Percentiles rank a stretch among this genome's conserved stretches.
phyloP scores from a whole-genome alignment of 2,113 vertebrate genomes.

The Notarius lentiginosus region DNA sequence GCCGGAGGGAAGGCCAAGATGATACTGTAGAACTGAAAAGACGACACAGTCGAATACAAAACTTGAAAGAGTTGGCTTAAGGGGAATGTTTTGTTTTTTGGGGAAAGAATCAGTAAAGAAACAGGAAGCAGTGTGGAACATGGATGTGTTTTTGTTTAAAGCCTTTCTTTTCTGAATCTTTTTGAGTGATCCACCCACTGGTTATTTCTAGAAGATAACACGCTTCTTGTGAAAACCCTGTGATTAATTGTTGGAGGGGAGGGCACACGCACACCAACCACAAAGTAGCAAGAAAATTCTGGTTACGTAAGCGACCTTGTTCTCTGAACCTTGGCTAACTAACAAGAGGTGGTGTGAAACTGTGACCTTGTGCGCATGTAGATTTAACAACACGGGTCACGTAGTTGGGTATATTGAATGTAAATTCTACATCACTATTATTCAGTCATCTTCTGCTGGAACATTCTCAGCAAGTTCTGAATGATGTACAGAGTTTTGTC shows the following conservation, averaged over 20 bases:
- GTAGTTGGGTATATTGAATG: not conserved
- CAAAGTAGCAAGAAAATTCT: not conserved
- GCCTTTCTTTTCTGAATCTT: not conserved
- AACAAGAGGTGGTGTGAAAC: not conserved
- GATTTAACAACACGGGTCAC: not conserved
- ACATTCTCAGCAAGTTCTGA: not conserved
- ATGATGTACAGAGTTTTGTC: not conserved
- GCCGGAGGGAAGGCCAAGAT: conserved; percentile 21
- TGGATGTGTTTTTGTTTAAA: not conserved
- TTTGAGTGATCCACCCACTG: not conserved
- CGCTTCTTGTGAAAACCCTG: not conserved
- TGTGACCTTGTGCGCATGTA: not conserved
- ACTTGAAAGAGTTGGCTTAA: conserved; percentile 11
- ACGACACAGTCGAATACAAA: conserved; percentile 19
- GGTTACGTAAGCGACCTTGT: not conserved
- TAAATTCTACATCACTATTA: not conserved
- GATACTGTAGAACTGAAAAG: conserved; percentile 11
- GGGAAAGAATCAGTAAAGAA: not conserved
- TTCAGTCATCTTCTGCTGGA: not conserved
- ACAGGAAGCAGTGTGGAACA: not conserved
- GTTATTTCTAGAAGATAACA: not conserved
- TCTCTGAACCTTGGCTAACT: not conserved
- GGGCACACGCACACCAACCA: not conserved
- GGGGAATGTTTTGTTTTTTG: not conserved
- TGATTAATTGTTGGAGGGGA: not conserved